Evolutionary conservation across 1,140 invertebrate species (phyloP), one percentile per base, ranked within the genome.

Genomic region (Cydia fagiglandana): DNA sequence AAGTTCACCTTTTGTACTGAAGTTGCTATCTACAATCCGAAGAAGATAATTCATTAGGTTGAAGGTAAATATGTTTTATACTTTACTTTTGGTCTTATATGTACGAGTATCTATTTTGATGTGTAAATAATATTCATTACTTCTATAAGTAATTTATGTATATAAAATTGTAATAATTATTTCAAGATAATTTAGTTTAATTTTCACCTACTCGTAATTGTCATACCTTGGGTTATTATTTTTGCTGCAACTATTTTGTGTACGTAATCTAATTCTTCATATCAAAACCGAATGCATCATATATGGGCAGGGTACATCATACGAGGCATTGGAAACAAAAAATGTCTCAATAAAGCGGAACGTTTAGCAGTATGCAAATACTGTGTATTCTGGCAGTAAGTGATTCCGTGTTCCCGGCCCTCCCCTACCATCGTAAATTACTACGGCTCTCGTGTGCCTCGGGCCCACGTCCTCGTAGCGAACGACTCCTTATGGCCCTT

Each of bases 381-480:
- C 53, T 74, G 24, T 30, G 24, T 74, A 74, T 74, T 74, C 53
- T 53, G 73, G 73, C 73, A 74, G 53, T 53, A 74, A 74, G 53
- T 53, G 66, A 70, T 70, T 70, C 38, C 66, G 10, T 24, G 15
- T 41, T 13, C 66, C 30, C 64, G 24, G 28, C 15, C 64, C n/a
- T 30, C 75, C 70, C 70, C 24, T 53, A 75, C 73, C 75, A 75
- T 80, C 81, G 79, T 84, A 84, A 84, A 84, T 84, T 79, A 82
- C 66, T 61, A 41, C 20, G 76, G 73, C 76, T 79, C 78, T 78
- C 75, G 80, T 75, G 74, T 45, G 34, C 73, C 61, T 76, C 74
- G 73, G 61, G 73, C 41, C 38, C 61, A 64, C 76, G 61, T 45
- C 24, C 56, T 76, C 73, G 61, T 17, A 61, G 70, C 64, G 73